A percentile compares a stretch with the other conserved stretches of the same genome.
phyloP scores from a whole-genome alignment of 2,888 invertebrate species.

The Sarcophaga subvicina region DNA sequence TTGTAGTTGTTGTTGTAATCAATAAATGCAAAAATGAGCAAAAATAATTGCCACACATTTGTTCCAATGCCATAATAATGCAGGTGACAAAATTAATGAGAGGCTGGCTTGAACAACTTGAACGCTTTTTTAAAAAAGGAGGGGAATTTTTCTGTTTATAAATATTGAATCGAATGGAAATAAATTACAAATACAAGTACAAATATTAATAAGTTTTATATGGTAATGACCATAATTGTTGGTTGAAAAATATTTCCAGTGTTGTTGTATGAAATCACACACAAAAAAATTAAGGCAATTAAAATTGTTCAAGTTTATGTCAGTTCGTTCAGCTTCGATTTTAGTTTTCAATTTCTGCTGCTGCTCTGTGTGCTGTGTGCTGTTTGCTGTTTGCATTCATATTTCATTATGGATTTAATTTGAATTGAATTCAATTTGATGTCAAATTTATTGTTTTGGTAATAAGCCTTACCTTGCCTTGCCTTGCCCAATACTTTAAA shows the following conservation, averaged over 20 bases:
- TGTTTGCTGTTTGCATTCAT: no score
- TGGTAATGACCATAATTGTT: constrained; percentile 75
- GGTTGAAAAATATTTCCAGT: not conserved
- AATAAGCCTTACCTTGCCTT: not conserved
- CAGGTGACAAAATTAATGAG: constrained; percentile 56
- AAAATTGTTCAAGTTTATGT: constrained; percentile 58
- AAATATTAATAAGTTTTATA: constrained; percentile 62
- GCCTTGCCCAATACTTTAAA: no score
- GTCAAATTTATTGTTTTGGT: not conserved
- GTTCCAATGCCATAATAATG: constrained; percentile 40
- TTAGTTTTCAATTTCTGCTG: not conserved
- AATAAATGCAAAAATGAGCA: constrained; percentile 45
- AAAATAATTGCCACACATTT: constrained; percentile 30
- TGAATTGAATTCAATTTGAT: not conserved
- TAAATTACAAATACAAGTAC: constrained; percentile 13
- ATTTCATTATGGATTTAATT: not conserved
- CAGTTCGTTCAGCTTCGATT: not conserved
- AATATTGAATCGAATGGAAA: not conserved
- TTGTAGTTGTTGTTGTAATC: constrained; percentile 1
- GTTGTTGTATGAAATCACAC: constrained; percentile 50
- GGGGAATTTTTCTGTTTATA: constrained; percentile 16
- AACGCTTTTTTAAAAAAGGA: constrained; percentile 44
- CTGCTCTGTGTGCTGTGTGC: no score
- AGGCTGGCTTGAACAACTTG: not conserved
- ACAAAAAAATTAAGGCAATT: constrained; percentile 57